Evolutionary conservation across 64 coral and sea anemone species (phyloP), one percentile per base, ranked within the genome.

Genomic region (Montipora capricornis): DNA sequence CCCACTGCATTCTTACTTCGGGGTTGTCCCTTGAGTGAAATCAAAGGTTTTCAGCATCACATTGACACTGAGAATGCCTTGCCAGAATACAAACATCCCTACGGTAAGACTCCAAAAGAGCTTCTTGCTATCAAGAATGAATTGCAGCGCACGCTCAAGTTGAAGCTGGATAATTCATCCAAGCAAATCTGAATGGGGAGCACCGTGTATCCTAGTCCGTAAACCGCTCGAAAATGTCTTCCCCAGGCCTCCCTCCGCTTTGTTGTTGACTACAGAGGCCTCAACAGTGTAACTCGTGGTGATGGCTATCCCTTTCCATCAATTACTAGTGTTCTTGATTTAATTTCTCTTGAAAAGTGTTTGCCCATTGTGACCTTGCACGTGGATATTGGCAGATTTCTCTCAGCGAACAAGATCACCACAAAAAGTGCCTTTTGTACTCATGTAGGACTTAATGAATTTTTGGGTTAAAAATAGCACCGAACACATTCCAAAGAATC

Each of bases 131-230:
- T 93, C 49, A 58, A 50, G 47, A 78, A 93, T 68, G 74, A 93
- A 70, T 87, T 80, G 47, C 55, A 93, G 5, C 83, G 92, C 13
- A 93, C 88, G 84, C 76, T 93, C 4, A 88, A 88, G 76, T 26
- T 75, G 52, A 84, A 87, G n/a, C n/a, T n/a, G n/a, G 68, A 93
- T 87, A 48, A 68, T 93, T 47, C 70, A 93, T 70, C 80, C 91
- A 2, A 37, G 88, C 84, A 19, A 88, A 49, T 88, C 92, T 53
- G 84, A 93, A 88, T 93, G 92, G 84, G 77, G 92, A 74, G 55
- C 84, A 13, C 84, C 84, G 5, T 88, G 92, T 49, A 87, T 88
- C 50, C 76, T 89, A 19, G 92, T 94, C 37, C 13, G 66, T 45
- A 75, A 88, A 81, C 76, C 62, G 9, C 88, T 11, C 8, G 91